Conservation (phyloP, 1,140 invertebrate genomes). For the Aphaenogaster rudis region DNA sequence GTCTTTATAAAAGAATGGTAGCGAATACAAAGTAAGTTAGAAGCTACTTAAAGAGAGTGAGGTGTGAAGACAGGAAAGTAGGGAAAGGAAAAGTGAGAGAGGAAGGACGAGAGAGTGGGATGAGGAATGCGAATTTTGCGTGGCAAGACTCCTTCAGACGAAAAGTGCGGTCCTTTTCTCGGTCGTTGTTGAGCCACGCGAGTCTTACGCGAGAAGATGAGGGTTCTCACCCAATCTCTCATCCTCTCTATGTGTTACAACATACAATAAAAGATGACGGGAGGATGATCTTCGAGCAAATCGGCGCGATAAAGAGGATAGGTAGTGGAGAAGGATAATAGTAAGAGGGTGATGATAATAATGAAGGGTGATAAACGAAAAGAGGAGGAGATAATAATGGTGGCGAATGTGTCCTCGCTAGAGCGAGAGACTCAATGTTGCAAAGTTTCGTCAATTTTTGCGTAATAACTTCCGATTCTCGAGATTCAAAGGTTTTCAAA, state of each 20-base stretch:
- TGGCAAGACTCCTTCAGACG: constrained; percentile 83
- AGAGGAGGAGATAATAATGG: constrained; percentile 34
- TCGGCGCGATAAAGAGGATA: constrained; percentile 16
- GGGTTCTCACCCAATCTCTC: constrained; percentile 33
- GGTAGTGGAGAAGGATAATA: neutral
- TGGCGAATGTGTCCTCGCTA: constrained; percentile 16
- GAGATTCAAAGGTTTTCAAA: constrained; percentile 4
- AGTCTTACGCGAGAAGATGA: constrained; percentile 44
- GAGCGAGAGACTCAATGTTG: constrained; percentile 34
- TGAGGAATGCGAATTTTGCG: constrained; percentile 58
- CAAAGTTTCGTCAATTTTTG: constrained; percentile 52
- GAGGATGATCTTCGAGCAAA: constrained; percentile 71
- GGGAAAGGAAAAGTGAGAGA: neutral
- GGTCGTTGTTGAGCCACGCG: constrained; percentile 83
- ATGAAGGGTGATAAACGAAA: constrained; percentile 35
- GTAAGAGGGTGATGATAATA: constrained; percentile 33
- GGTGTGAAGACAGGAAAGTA: neutral
- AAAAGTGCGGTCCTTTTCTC: constrained; percentile 86
- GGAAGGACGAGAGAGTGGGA: constrained; percentile 27
- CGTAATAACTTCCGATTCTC: constrained; percentile 8
- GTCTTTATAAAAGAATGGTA: constrained; percentile 7
- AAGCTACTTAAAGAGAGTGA: constrained; percentile 30
- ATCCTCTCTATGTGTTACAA: neutral
- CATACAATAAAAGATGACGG: constrained; percentile 1
- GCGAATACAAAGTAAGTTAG: constrained; percentile 42